Evolutionary conservation across 2,888 invertebrate genomes (phyloP), one percentile per base, ranked within the genome.

Genomic region (Xestoiulus laeticollis): DNA sequence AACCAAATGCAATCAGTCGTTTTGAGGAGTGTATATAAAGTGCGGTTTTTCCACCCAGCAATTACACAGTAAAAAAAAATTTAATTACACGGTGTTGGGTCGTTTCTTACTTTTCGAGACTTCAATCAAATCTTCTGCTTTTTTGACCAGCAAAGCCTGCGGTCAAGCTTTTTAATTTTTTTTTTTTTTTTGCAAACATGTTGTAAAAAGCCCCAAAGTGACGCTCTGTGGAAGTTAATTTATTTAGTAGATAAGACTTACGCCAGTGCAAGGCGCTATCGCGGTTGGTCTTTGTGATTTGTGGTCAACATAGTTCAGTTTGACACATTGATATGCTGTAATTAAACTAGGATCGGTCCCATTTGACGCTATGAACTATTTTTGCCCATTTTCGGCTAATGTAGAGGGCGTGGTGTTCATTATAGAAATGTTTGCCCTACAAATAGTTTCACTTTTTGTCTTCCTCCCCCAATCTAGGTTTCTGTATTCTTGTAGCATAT

Each of bases 161-260:
- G 78, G 78, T 32, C 26, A 14, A 30, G 48, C 30, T 78, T 78
- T 78, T 14, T 78, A 14, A n/a, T 78, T 78, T 30, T 16, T 1
- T 30, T 30, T 30, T 78, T 32, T 78, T 14, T 26, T 30, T 38
- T 14, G 3, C 78, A 78, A 78, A 78, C 78, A 78, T 14, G 78
- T 30, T 78, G 78, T 78, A 78, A 78, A 78, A 78, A 78, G 78
- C 78, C 78, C 78, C 78, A 78, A 78, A 78, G 78, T 78, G 30
- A 30, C 78, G 78, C 78, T 16, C 30, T 26, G 30, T 78, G 78
- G 78, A 78, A 78, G 78, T 30, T 78, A 78, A 78, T 78, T 78
- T 78, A 78, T 78, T 16, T 30, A 30, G 14, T 30, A 16, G 78
- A 78, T 30, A n/a, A n/a, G n/a, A n/a, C n/a, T n/a, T n/a, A 78